A percentile compares a stretch with the other conserved stretches of the same genome.
Conservation (phyloP, 2,797 vertebrate genomes). For the Neomorphus geoffroyi region DNA sequence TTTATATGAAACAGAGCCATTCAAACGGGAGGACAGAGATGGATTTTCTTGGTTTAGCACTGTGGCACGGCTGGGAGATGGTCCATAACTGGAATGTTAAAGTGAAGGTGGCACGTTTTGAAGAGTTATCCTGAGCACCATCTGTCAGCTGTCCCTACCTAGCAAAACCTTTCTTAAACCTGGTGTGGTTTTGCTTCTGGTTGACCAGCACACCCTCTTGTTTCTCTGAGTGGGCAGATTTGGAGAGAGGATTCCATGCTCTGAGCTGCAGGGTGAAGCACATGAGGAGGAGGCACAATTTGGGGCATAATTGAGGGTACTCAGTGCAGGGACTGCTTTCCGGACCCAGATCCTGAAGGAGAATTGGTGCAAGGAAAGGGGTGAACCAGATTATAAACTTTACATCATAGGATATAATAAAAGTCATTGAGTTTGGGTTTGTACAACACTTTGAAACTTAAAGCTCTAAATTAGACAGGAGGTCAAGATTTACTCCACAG, state of each 20-base stretch:
- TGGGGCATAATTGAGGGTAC: rapidly evolving
- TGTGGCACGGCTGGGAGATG: not conserved
- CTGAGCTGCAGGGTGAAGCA: too few relatives aligned
- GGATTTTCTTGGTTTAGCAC: not conserved
- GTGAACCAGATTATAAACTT: not conserved
- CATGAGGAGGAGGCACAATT: not conserved
- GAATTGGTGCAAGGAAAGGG: rapidly evolving
- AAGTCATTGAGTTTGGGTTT: not conserved
- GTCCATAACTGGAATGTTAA: not conserved
- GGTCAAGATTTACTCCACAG: not conserved
- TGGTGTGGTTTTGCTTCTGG: not conserved
- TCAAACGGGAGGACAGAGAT: not conserved
- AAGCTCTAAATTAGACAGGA: not conserved
- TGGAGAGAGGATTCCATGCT: not conserved
- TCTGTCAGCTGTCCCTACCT: not conserved
- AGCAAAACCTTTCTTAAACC: not conserved
- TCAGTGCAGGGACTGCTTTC: not conserved
- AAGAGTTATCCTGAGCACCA: not conserved
- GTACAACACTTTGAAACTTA: not conserved
- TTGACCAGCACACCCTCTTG: not conserved
- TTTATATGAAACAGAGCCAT: not conserved
- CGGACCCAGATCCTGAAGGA: not conserved
- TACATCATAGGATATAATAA: not conserved
- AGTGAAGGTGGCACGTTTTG: not conserved
- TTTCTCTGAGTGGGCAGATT: not conserved